phyloP scores from a whole-genome alignment of 2,797 vertebrate species.

The Diglossa cyanea region DNA sequence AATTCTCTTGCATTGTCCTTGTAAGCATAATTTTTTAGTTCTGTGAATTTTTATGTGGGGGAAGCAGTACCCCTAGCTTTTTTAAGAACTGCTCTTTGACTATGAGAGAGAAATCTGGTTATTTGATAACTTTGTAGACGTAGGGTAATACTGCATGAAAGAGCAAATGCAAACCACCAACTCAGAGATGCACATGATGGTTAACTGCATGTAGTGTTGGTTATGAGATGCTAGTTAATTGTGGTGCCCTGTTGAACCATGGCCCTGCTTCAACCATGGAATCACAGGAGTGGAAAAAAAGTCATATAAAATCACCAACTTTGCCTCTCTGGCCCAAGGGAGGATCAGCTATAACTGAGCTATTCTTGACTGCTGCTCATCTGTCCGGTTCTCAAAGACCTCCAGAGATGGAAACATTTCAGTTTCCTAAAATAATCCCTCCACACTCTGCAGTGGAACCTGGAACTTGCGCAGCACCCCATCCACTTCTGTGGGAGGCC shows the following conservation, averaged over 20 bases:
- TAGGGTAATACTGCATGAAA: background rate
- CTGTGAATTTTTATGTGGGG: background rate
- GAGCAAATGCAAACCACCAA: background rate
- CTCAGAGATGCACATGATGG: background rate
- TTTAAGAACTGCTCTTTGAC: background rate
- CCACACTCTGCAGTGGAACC: fast-evolving
- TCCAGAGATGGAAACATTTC: background rate
- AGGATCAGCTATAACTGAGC: background rate
- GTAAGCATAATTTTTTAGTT: background rate
- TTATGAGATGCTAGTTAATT: background rate
- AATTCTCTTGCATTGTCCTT: background rate
- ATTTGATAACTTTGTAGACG: background rate
- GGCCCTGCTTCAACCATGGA: background rate
- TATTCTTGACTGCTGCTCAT: background rate
- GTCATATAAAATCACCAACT: background rate
- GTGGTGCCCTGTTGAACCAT: background rate
- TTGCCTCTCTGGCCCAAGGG: background rate
- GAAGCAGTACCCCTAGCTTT: background rate
- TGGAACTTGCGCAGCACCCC: background rate
- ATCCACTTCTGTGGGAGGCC: background rate
- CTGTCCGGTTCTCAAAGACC: background rate
- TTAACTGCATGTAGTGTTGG: background rate
- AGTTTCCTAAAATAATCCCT: constrained; percentile 17
- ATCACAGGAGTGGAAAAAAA: background rate
- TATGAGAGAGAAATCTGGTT: background rate